phyloP scores from a whole-genome alignment of 2,797 vertebrate species.

The Schizopygopsis pylzovi region DNA sequence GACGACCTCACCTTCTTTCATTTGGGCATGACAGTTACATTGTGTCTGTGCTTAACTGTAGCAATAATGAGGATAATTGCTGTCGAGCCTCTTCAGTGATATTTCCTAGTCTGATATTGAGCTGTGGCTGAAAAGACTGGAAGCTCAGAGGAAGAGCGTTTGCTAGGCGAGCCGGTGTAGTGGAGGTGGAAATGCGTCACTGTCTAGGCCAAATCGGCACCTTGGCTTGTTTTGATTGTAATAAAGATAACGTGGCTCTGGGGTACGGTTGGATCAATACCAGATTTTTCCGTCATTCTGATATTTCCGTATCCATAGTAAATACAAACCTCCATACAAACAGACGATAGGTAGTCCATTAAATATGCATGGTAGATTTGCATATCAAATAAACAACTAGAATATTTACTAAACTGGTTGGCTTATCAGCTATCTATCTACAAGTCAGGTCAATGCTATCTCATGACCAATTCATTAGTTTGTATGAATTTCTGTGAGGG shows the following conservation, averaged over 20 bases:
- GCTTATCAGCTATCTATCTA: too few species aligned
- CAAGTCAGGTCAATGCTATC: too few species aligned
- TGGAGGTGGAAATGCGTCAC: constrained; percentile 53
- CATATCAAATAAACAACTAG: not conserved
- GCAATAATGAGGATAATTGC: constrained; percentile 62
- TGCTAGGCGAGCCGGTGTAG: not conserved
- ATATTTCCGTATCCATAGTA: not conserved
- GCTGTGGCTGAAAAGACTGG: constrained; percentile 17
- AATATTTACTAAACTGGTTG: not conserved
- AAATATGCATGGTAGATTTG: not conserved
- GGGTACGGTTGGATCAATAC: not conserved
- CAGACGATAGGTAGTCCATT: not conserved
- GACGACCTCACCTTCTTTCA: constrained; percentile 56
- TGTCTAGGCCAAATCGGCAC: constrained; percentile 10
- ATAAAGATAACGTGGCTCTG: constrained; percentile 36
- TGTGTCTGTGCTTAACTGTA: constrained; percentile 68
- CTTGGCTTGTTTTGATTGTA: constrained; percentile 42
- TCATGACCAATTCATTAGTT: too few species aligned
- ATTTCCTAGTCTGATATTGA: constrained; percentile 75
- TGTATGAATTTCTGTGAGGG: too few species aligned
- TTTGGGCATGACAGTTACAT: constrained; percentile 73
- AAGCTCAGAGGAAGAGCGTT: constrained; percentile 32
- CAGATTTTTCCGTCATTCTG: not conserved
- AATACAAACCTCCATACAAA: not conserved
- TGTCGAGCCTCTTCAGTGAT: constrained; percentile 65